A percentile compares a stretch with the other conserved stretches of the same genome.
Conservation (phyloP, 30 jellyfish, hydroid and myxozoan species). For the Haliclystus octoradiatus region DNA sequence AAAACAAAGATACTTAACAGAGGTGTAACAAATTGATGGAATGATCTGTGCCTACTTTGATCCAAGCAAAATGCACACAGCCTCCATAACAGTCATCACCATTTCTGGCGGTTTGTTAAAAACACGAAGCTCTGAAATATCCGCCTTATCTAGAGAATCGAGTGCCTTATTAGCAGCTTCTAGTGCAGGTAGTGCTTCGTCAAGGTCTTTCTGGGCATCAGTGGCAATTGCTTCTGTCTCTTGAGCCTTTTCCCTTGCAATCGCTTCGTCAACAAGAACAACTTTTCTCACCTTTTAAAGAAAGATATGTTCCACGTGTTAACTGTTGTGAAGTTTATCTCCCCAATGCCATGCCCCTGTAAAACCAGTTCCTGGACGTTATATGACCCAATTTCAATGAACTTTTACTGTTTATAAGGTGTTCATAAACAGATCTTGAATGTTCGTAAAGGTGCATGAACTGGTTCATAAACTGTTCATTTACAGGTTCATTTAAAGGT, state of each 20-base stretch:
- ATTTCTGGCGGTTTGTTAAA: slow-evolving; percentile 89
- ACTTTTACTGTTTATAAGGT: no score
- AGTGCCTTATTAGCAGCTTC: slow-evolving; percentile 95
- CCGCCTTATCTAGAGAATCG: slow-evolving; percentile 81
- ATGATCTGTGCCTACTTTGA: slow-evolving; percentile 45
- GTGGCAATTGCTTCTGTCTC: slow-evolving; percentile 90
- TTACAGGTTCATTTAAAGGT: no score
- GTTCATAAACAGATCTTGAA: no score
- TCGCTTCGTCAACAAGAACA: slow-evolving; percentile 77
- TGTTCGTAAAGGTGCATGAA: no score
- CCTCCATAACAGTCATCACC: slow-evolving; percentile 91
- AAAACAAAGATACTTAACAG: not conserved
- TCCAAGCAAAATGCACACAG: slow-evolving; percentile 73
- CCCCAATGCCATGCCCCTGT: no score
- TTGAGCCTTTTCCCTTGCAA: slow-evolving; percentile 75
- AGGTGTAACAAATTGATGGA: no score
- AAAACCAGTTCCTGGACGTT: no score
- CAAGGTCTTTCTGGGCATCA: slow-evolving; percentile 80
- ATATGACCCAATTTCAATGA: no score
- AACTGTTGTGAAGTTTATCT: no score
- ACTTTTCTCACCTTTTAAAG: slow-evolving; percentile 85
- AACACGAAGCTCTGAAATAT: slow-evolving; percentile 68
- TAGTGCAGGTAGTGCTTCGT: slow-evolving; percentile 81
- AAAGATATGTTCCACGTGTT: no score
- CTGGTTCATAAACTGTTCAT: no score